Conservation (phyloP, 2,113 vertebrate species). For the Monarcha castaneiventris region DNA sequence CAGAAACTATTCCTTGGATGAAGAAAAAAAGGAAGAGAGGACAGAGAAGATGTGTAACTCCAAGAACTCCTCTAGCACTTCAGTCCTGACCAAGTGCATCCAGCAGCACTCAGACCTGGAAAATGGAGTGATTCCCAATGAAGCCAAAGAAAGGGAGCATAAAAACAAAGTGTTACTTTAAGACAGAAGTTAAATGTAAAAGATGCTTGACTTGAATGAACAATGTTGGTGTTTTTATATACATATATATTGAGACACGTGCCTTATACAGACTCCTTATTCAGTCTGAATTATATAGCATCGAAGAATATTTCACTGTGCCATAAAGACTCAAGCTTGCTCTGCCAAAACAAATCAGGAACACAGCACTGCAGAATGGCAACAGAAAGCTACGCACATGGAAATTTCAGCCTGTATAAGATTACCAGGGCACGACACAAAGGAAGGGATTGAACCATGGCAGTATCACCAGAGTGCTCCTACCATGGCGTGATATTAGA, state of each 20-base stretch:
- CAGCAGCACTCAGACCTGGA: conserved; percentile 76
- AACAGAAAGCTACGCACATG: conserved; percentile 35
- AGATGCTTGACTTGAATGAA: conserved; percentile 47
- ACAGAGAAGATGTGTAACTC: conserved; percentile 81
- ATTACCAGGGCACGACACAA: not conserved
- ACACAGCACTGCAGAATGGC: conserved; percentile 41
- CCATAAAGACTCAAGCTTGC: conserved; percentile 77
- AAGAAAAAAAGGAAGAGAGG: conserved; percentile 79
- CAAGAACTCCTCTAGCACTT: conserved; percentile 79
- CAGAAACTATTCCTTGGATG: conserved; percentile 79
- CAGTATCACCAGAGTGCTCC: not conserved
- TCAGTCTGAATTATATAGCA: conserved; percentile 75
- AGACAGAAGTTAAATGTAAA: conserved; percentile 74
- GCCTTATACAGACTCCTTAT: conserved; percentile 81
- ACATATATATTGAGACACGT: conserved; percentile 77
- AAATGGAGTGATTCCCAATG: conserved; percentile 77
- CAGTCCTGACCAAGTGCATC: conserved; percentile 78
- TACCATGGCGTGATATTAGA: not conserved
- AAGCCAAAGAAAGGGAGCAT: conserved; percentile 82
- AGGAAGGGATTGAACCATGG: not conserved
- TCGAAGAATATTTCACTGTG: conserved; percentile 79
- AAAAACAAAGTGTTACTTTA: conserved; percentile 76
- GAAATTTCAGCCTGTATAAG: conserved; percentile 8
- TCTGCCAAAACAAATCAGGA: conserved; percentile 72
- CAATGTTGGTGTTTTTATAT: conserved; percentile 66